A percentile compares a stretch with the other conserved stretches of the same genome.
These are phyloP conservation scores for Uromys caudimaculatus DNA, from an alignment of 2,797 vertebrate genomes.

Conservation along the genomic window DNA sequence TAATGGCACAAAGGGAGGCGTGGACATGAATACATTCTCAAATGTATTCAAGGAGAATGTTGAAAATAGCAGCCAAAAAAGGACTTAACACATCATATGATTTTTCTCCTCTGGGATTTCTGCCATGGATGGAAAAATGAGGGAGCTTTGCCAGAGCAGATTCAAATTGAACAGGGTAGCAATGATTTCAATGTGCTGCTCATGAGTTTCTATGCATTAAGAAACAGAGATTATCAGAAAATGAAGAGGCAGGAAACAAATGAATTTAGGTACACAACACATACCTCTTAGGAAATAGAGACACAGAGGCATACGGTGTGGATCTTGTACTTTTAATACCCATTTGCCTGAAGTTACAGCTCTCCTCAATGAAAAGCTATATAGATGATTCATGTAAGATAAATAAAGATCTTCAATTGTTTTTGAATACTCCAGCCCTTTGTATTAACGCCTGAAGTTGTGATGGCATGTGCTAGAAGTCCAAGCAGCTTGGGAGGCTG, in stretches of 20 bases:
- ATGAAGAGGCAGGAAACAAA: not conserved
- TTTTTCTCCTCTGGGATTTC: not conserved
- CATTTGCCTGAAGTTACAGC: not conserved
- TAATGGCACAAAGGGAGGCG: slow-evolving; percentile 37
- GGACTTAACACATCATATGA: slow-evolving; percentile 15
- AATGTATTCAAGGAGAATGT: not conserved
- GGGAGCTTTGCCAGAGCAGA: not conserved
- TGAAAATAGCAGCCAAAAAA: slow-evolving; percentile 55
- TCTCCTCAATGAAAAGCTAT: not conserved
- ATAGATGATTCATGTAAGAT: not conserved
- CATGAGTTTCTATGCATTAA: not conserved
- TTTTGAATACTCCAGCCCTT: not conserved
- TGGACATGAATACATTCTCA: not conserved
- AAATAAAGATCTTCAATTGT: not conserved
- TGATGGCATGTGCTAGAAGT: not conserved
- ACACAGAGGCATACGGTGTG: not conserved
- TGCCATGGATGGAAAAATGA: slow-evolving; percentile 35
- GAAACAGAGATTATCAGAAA: slow-evolving; percentile 49
- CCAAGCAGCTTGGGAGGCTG: not conserved
- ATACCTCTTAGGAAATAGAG: not conserved
- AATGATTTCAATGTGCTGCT: not conserved
- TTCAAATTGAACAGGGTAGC: not conserved
- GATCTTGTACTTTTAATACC: not conserved
- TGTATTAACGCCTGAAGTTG: not conserved
- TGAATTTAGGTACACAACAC: not conserved